Evolutionary conservation across 2,797 vertebrate species (phyloP).

Genomic region (Hephaestus fuliginosus): DNA sequence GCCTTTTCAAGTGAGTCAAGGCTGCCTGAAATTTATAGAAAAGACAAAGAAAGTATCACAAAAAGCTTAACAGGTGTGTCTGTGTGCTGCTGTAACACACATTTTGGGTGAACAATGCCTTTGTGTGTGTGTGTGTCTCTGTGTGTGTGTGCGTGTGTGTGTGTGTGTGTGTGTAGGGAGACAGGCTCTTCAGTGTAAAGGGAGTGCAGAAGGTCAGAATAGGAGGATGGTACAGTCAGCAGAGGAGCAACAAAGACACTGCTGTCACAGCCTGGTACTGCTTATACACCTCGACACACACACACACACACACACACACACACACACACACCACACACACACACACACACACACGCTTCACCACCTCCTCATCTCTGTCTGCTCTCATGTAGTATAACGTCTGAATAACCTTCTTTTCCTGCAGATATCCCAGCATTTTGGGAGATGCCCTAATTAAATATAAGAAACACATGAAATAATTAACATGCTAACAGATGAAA

Average conservation of each 20-base stretch:
- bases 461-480: not conserved
- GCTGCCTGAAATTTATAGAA: constrained; percentile 1
- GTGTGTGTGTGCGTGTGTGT: constrained; percentile 44
- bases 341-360: not conserved
- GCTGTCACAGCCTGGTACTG: constrained; percentile 67
- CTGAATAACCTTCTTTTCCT: not conserved
- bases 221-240: constrained; percentile 62
- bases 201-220: constrained; percentile 33
- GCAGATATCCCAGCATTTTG: not conserved
- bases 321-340: constrained; percentile 10
- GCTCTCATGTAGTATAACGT: not conserved
- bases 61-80: not conserved
- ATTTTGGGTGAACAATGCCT: not conserved
- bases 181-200: constrained; percentile 21
- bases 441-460: not conserved
- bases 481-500: no score
- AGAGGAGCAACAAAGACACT: constrained; percentile 57
- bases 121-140: constrained; percentile 55
- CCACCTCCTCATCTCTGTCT: not conserved
- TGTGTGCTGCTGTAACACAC: not conserved
- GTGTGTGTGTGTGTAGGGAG: constrained; percentile 36
- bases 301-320: constrained; percentile 15
- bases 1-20: not conserved
- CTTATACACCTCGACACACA: not conserved
- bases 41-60: not conserved